phyloP scores from a whole-genome alignment of 2,797 vertebrate genomes.

The Dromococcyx pavoninus region DNA sequence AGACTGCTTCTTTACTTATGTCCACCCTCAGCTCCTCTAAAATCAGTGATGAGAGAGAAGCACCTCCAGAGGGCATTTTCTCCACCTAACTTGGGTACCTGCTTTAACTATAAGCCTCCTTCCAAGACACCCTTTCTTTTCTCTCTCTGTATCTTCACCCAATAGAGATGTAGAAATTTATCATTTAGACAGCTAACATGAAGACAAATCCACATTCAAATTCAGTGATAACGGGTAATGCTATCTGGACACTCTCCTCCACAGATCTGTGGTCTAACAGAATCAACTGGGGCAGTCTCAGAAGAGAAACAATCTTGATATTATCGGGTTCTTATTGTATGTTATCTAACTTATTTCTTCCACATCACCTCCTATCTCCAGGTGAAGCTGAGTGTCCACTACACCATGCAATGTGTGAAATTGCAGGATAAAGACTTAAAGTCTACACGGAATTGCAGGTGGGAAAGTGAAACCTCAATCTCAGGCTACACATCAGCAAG shows the following conservation, averaged over 20 bases:
- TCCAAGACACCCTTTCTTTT: background rate
- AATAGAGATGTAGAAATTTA: background rate
- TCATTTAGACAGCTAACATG: background rate
- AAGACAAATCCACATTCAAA: background rate
- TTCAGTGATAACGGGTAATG: background rate
- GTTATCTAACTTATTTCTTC: background rate
- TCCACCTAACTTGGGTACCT: background rate
- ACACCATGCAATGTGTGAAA: background rate
- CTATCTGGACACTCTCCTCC: background rate
- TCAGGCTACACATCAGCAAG: background rate
- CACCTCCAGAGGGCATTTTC: background rate
- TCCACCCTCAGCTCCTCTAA: background rate
- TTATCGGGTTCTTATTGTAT: background rate
- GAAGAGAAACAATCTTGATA: background rate
- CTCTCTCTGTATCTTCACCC: background rate
- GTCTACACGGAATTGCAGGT: background rate
- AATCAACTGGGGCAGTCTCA: background rate
- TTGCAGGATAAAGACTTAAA: background rate
- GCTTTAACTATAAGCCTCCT: background rate
- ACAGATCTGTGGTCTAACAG: background rate
- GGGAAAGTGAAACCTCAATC: background rate
- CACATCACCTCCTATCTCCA: background rate
- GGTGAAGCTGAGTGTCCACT: background rate
- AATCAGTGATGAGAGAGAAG: background rate
- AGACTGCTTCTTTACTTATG: background rate